Evolutionary conservation across 2,888 invertebrate species (phyloP), one percentile per base, ranked within the genome.

Genomic region (Heliconius ismenius): DNA sequence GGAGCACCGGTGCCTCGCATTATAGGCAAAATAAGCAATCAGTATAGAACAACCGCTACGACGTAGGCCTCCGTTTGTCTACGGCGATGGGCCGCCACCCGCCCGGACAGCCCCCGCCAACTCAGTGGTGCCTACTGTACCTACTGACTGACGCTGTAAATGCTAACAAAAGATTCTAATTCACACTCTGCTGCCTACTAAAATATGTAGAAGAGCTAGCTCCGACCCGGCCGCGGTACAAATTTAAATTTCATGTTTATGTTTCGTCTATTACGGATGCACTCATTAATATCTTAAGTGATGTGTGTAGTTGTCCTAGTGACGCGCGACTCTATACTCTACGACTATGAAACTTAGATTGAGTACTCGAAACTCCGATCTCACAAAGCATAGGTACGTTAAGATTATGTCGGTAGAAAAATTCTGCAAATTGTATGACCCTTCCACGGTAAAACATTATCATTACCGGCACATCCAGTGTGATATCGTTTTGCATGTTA

Each of bases 171-270:
- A 93, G 92, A 93, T 92, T 93, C 91, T 93, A 93, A 94, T 93
- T 93, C 92, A 92, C 93, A 93, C 93, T 92, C 92, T 90, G 92
- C 89, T 92, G 93, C 92, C 90, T 93, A 91, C 91, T 94, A 92
- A 94, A 94, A 93, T 92, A 94, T 94, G 92, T 90, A 93, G 92
- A 92, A 88, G 90, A 92, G 91, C 90, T 88, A 88, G 91, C 90
- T 92, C 89, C 90, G 90, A 85, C 89, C 89, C 82, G 18, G 49
- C 49, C 49, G 82, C 91, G 90, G 89, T 91, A 91, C 92, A 92
- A 93, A 94, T 94, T 93, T 94, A 92, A 94, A 94, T 93, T 93
- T 94, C 93, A 93, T 93, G 92, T 92, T 92, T 92, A 93, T 93
- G 93, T 92, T 93, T 92, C 92, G 87, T 91, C 92, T 93, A 93